phyloP scores from a whole-genome alignment of 2,888 invertebrate species.

The Cerastis rubricosa region DNA sequence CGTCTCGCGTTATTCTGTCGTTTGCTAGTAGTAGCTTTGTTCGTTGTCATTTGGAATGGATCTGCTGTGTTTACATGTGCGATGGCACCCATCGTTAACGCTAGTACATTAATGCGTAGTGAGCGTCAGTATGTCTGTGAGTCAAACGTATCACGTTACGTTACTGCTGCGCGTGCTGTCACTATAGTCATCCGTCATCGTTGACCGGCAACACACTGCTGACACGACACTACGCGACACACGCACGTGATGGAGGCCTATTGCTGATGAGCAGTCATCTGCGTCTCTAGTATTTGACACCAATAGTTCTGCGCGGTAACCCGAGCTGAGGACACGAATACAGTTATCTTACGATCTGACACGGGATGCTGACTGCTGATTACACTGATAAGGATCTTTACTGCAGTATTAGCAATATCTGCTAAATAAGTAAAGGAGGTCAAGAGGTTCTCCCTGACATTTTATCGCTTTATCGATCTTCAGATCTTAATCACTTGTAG shows the following conservation, averaged over 20 bases:
- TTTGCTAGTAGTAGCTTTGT: neutral
- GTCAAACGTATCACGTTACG: neutral
- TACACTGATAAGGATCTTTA: slow-evolving; percentile 21
- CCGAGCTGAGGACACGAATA: slow-evolving; percentile 7
- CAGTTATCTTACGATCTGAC: slow-evolving; percentile 27
- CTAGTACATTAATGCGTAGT: slow-evolving; percentile 8
- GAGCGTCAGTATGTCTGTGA: slow-evolving; percentile 28
- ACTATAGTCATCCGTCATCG: neutral
- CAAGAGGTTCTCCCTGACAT: slow-evolving; percentile 27
- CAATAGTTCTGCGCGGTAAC: neutral
- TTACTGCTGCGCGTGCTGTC: neutral
- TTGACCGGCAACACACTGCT: neutral
- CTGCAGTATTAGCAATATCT: slow-evolving; percentile 16
- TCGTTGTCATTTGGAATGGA: neutral
- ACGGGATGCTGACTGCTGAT: slow-evolving; percentile 20
- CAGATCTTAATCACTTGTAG: slow-evolving; percentile 32
- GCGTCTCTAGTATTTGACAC: neutral
- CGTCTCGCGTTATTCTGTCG: neutral
- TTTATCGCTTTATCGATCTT: slow-evolving; percentile 31
- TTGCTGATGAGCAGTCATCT: slow-evolving; percentile 1
- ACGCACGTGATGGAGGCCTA: neutral
- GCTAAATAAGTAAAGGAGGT: slow-evolving; percentile 26
- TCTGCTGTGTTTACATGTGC: neutral
- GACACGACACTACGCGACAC: neutral
- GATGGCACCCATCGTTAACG: slow-evolving; percentile 4